Evolutionary conservation across 2,797 vertebrate genomes (phyloP), one percentile per base, ranked within the genome.

Genomic region (Bovichtus variegatus): DNA sequence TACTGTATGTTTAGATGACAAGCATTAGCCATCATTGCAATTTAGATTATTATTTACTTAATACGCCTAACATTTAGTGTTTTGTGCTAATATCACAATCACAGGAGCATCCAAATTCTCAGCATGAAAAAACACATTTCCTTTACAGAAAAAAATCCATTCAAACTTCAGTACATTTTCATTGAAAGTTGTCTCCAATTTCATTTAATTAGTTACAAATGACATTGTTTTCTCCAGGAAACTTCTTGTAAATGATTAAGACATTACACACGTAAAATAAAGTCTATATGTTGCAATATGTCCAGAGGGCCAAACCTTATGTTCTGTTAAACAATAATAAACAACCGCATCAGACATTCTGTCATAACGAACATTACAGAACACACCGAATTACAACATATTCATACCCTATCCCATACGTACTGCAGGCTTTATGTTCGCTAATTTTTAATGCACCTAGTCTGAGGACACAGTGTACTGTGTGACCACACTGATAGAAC

Each of bases 391-490:
- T 16, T 7, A 10, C 2, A 6, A 5, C 31, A 38, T n/a, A 4
- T 5, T 49, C n/a, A n/a, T n/a, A n/a, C n/a, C n/a, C n/a, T n/a
- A n/a, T n/a, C 19, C 29, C 10, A 1, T 27, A 1, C 21, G 2
- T 9, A 12, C 68, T 63, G 40, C 49, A 49, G 38, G 44, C 29
- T 43, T 50, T 60, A 9, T 11, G 31, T 66, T 59, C 36, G 6
- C 21, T 40, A 29, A 25, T 57, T 49, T 60, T 41, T 49, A 53
- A 47, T 31, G 58, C 83, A 82, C 84, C 86, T 87, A 64, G 58
- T 64, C 47, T 34, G 27, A 34, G 51, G 31, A 76, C 66, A 51
- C 38, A 0, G 18, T 19, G 70, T 58, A 10, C 71, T 51, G 46
- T n/a, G 4, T 2, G n/a, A 19, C 18, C 19, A 2, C 15, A 15